A percentile compares a stretch with the other conserved stretches of the same genome.
Evolutionary conservation across 2,797 vertebrate genomes (phyloP).

Genomic region (Loris lydekkerianus): DNA sequence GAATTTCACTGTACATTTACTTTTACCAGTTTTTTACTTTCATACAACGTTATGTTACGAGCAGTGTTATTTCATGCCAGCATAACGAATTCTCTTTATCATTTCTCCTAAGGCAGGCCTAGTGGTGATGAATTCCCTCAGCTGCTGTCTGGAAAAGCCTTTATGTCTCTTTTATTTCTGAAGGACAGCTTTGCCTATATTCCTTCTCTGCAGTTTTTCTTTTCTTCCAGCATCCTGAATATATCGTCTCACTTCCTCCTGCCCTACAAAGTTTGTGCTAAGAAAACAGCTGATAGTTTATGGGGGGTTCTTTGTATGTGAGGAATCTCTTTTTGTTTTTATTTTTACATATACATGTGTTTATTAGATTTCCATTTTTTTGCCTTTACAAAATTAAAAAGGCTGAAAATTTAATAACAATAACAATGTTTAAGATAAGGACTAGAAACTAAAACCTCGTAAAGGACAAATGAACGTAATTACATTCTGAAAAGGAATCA

Average conservation of each 20-base stretch:
- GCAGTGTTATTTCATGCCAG: not conserved
- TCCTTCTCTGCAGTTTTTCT: not conserved
- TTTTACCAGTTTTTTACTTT: not conserved
- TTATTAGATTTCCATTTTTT: no score
- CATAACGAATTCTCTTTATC: no score
- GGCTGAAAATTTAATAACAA: no score
- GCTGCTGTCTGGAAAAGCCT: not conserved
- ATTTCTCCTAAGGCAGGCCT: not conserved
- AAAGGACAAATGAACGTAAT: no score
- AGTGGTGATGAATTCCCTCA: not conserved
- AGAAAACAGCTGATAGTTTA: not conserved
- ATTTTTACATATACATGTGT: no score
- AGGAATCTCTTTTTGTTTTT: not conserved
- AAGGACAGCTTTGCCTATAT: not conserved
- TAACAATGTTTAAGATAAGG: no score
- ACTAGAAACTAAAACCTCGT: no score
- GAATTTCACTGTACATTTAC: not conserved
- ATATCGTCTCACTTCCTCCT: not conserved
- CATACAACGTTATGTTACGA: not conserved
- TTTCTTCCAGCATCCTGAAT: not conserved
- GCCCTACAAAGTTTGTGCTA: not conserved
- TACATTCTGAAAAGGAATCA: no score
- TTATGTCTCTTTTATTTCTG: not conserved
- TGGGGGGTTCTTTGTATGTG: not conserved
- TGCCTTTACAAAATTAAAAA: no score